Evolutionary conservation across 2,113 vertebrate genomes (phyloP), one percentile per base, ranked within the genome.

Genomic region (Sander lucioperca): DNA sequence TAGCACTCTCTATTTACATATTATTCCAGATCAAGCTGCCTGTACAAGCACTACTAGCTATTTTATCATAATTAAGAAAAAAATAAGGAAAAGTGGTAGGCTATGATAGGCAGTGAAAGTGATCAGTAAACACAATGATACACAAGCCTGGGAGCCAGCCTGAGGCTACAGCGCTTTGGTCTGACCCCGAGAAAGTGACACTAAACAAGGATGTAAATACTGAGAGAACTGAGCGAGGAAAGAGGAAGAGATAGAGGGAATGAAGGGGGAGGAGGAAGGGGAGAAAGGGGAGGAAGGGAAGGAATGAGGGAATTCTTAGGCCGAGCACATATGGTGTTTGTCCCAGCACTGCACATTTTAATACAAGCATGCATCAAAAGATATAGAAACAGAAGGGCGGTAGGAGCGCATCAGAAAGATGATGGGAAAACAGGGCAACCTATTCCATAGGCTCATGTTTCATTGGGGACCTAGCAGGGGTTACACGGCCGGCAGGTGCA

Each of bases 201-300:
- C 90, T 83, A 91, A 93, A 92, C 88, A 91, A 88, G 77, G 85
- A 91, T 87, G 88, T 92, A 93, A 92, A 94, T 86, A 93, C 70
- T 82, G 57, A 5, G 43, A 85, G 69, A 68, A 73, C 2, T 13
- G 13, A 61, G 76, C 39, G 45, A 62, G 63, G 30, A 53, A 13
- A 56, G 53, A 66, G 54, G 62, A 18, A 39, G 56, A 62, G 76
- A 76, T 36, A 47, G 36, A 64, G 47, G 10, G 57, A 47, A 19
- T 0, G 53, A n/a, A 11, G 30, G 9, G 7, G 15, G 36, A 30
- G 45, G 57, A 18, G 19, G 2, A 9, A 43, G 39, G 39, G 36
- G 8, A 39, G 36, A 2, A 39, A 39, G 39, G 39, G 36, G 8
- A 39, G 36, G 2, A 39, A 39, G 3, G 15, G 62, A 36, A 59